Evolutionary conservation across 92 coral and sea anemone species (phyloP).

Genomic region (Micromussa lordhowensis): DNA sequence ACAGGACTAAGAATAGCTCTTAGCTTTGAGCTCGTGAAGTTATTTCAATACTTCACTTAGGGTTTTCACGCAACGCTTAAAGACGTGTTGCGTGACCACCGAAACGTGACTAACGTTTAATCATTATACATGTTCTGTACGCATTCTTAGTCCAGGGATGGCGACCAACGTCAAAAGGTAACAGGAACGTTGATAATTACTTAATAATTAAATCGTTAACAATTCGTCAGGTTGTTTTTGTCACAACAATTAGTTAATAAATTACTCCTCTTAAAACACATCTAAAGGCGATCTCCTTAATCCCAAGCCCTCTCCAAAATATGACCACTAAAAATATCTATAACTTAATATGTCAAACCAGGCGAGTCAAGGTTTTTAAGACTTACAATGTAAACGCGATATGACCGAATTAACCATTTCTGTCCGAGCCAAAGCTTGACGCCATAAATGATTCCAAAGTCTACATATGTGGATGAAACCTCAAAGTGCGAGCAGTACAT

Average conservation of each 20-base stretch:
- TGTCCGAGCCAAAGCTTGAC: no score
- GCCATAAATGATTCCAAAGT: no score
- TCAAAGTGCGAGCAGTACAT: no score
- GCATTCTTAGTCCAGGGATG: background rate
- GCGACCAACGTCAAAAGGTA: background rate
- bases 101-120: background rate
- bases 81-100: background rate
- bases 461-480: no score
- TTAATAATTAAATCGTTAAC: background rate
- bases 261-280: background rate
- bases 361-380: no score
- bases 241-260: background rate
- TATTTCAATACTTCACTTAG: background rate
- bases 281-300: background rate
- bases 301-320: no score
- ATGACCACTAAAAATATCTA: no score
- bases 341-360: no score
- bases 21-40: background rate
- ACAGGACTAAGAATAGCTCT: slow-evolving; percentile 2
- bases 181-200: background rate
- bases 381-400: no score
- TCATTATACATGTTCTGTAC: background rate
- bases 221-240: background rate
- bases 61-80: background rate
- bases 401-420: no score